Conservation (phyloP, 2,888 invertebrate genomes). For the Hemithea aestivaria region DNA sequence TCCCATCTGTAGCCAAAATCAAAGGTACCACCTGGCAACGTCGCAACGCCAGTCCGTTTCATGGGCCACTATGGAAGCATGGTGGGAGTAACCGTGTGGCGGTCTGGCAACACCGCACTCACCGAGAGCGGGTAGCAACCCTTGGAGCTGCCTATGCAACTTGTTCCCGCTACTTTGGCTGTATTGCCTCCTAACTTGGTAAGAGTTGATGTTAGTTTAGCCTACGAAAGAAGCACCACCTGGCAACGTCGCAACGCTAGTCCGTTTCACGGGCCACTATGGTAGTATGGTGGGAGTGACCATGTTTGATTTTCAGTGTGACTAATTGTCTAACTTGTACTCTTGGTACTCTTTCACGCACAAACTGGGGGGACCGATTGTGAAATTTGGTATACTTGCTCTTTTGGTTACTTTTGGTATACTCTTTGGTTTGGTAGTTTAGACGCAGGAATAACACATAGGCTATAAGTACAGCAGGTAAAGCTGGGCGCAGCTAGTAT, state of each 20-base stretch:
- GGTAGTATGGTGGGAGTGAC: constrained; percentile 85
- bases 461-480: too few relatives aligned
- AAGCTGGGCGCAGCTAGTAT: too few relatives aligned
- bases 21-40: constrained; percentile 80
- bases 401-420: too few relatives aligned
- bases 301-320: too few relatives aligned
- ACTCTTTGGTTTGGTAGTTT: too few relatives aligned
- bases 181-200: constrained; percentile 83
- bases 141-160: constrained; percentile 90
- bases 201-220: constrained; percentile 23
- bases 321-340: too few relatives aligned
- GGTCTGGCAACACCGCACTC: constrained; percentile 76
- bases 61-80: constrained; percentile 85
- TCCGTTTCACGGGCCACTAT: constrained; percentile 84
- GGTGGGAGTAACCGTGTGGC: constrained; percentile 83
- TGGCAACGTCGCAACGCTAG: constrained; percentile 79
- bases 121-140: constrained; percentile 89
- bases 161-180: constrained; percentile 92
- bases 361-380: too few relatives aligned
- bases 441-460: too few relatives aligned
- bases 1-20: constrained; percentile 83
- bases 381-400: too few relatives aligned
- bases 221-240: too few relatives aligned
- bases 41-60: constrained; percentile 81
- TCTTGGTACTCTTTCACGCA: too few relatives aligned